Percentiles rank a stretch among this genome's conserved stretches.
These are phyloP conservation scores for Myzus persicae DNA, from an alignment of 1,140 invertebrate genomes.

Conservation along the genomic window DNA sequence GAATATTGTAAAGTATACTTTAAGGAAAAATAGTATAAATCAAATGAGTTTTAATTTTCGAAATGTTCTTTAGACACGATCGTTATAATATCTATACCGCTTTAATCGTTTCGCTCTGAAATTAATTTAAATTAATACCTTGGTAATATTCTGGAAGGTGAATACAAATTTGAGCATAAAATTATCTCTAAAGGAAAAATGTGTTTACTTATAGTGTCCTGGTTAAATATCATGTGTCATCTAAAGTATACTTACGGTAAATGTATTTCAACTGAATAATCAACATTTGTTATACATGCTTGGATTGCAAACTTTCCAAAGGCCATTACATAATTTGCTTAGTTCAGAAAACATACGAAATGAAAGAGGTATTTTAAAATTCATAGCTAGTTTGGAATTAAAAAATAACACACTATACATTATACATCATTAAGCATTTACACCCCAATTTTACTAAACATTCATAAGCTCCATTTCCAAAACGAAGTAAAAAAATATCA, in stretches of 20 bases:
- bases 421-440: not conserved
- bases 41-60: slow-evolving; percentile 30
- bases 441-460: too few relatives aligned
- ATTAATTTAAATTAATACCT: slow-evolving; percentile 38
- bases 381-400: not conserved
- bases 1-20: not conserved
- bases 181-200: slow-evolving; percentile 28
- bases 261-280: not conserved
- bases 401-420: not conserved
- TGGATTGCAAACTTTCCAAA: not conserved
- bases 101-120: slow-evolving; percentile 23
- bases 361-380: not conserved
- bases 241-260: not conserved
- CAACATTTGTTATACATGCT: slow-evolving; percentile 7
- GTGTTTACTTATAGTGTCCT: slow-evolving; percentile 11
- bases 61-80: not conserved
- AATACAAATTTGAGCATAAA: not conserved
- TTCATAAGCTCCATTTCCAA: too few relatives aligned
- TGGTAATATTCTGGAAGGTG: not conserved
- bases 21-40: slow-evolving; percentile 30
- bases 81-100: slow-evolving; percentile 15
- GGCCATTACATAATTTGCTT: not conserved
- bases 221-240: not conserved
- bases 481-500: too few relatives aligned
- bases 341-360: not conserved